A percentile compares a stretch with the other conserved stretches of the same genome.
Evolutionary conservation across 2,888 invertebrate genomes (phyloP).

Genomic region (Pammene aurita): DNA sequence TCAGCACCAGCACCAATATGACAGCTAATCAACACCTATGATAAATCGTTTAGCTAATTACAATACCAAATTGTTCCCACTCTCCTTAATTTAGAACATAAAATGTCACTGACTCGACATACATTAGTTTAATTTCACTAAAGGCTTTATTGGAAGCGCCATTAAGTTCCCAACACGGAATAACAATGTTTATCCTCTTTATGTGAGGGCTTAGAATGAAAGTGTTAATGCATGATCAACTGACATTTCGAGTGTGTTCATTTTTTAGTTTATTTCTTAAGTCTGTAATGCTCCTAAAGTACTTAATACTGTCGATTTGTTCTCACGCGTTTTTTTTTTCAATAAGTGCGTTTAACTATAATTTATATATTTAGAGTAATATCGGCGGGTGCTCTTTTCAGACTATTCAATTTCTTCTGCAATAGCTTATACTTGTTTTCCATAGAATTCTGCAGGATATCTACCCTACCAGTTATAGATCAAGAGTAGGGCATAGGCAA

Average conservation of each 20-base stretch:
- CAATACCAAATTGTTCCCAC: constrained; percentile 11
- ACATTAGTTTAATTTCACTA: constrained; percentile 1
- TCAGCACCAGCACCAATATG: constrained; percentile 10
- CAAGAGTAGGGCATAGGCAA: too few relatives aligned
- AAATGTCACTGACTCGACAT: neutral
- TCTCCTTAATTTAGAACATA: constrained; percentile 12
- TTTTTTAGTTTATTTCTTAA: neutral
- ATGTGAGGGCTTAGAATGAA: neutral
- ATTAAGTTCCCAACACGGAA: neutral
- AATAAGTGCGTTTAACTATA: neutral
- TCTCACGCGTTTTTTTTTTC: too few relatives aligned
- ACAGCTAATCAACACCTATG: constrained; percentile 9
- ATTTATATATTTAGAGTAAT: too few relatives aligned
- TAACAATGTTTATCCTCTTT: neutral
- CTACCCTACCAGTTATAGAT: too few relatives aligned
- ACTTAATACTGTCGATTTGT: neutral
- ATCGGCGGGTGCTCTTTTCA: too few relatives aligned
- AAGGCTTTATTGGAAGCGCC: constrained; percentile 2
- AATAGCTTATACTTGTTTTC: too few relatives aligned
- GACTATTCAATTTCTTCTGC: too few relatives aligned
- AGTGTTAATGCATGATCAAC: neutral
- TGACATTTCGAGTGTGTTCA: neutral
- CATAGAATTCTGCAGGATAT: too few relatives aligned
- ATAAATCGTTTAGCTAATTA: constrained; percentile 10
- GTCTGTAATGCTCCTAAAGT: neutral